Percentiles rank a stretch among this genome's conserved stretches.
phyloP scores from a whole-genome alignment of 2,797 vertebrate genomes.

The Acanthis flammea region DNA sequence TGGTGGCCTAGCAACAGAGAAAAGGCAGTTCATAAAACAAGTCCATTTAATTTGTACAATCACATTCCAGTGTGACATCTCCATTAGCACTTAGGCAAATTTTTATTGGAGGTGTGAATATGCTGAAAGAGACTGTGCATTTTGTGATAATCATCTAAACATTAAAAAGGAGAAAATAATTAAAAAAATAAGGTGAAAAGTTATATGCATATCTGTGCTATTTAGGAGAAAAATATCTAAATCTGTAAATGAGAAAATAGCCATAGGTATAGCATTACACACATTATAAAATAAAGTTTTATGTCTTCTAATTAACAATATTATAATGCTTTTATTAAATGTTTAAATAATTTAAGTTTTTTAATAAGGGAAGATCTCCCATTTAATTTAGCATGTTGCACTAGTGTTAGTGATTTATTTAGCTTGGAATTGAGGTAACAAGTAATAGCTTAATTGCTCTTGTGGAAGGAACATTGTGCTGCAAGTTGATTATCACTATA shows the following conservation, averaged over 20 bases:
- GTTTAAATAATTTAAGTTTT: not conserved
- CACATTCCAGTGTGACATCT: not conserved
- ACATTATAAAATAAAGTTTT: not conserved
- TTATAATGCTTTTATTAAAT: not conserved
- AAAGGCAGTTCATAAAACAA: not conserved
- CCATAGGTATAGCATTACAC: accelerated
- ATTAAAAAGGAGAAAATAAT: not conserved
- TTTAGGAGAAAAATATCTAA: not conserved
- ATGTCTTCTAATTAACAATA: not conserved
- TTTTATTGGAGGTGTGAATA: not conserved
- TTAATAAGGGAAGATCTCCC: not conserved
- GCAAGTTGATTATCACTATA: not conserved
- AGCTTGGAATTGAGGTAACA: not conserved
- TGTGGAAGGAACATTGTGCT: not conserved
- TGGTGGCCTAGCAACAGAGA: not conserved
- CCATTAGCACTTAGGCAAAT: not conserved
- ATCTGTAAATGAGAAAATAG: not conserved
- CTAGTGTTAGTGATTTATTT: not conserved
- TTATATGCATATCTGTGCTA: not conserved
- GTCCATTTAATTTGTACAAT: not conserved
- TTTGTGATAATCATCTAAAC: not conserved
- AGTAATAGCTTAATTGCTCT: not conserved
- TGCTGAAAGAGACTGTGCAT: not conserved
- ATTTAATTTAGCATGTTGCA: not conserved
- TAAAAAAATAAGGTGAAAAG: not conserved